Base-by-base conservation (phyloP, 92 coral and sea anemone genomes). In the Bergia puertoricense region DNA sequence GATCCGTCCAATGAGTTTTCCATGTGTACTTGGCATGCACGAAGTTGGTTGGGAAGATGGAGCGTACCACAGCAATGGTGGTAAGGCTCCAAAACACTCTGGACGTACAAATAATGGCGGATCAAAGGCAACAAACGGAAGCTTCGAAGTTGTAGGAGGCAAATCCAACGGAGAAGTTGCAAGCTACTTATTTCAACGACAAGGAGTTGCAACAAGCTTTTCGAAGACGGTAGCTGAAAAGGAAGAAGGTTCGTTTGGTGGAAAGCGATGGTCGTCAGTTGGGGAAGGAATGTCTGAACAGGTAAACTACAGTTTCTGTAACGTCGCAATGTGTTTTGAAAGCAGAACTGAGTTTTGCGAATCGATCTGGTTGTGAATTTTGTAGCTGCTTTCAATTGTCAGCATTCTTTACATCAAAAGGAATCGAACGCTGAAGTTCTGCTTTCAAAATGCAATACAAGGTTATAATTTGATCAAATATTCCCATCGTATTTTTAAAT, bases 1-100 rank as follows among this genome's bases (percentile, higher is more conserved):
- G 99, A 94, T 94, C 93, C 98, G 95, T 95, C 98, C 99, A 92
- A 97, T 97, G 99, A 97, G 99, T 97, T 97, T 97, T 97, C 98
- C 94, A 97, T 97, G 99, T 93, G 99, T 97, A 90, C 98, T 97
- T 94, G 99, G 98, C 88, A 97, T 97, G 99, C 98, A 97, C 93
- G 99, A 97, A 94, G 99, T 97, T 93, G 96, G 96, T 91, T 97
- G 99, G 99, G 98, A 97, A 91, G 98, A 93, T 92, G 99, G 98
- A 81, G 93, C 97, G 90, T 97, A 95, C 95, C 96, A 91, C 85
- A 91, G 89, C 89, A 91, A 89, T 88, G 96, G 94, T 81, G 98
- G 95, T 90, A 94, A 92, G 82, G 91, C 95, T 93, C 97, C 96
- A 88, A 95, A 94, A 91, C 97, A 92, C 86, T 81, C 88, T 86